A percentile compares a stretch with the other conserved stretches of the same genome.
Evolutionary conservation across 2,113 vertebrate species (phyloP).

Genomic region (Piaya cayana): DNA sequence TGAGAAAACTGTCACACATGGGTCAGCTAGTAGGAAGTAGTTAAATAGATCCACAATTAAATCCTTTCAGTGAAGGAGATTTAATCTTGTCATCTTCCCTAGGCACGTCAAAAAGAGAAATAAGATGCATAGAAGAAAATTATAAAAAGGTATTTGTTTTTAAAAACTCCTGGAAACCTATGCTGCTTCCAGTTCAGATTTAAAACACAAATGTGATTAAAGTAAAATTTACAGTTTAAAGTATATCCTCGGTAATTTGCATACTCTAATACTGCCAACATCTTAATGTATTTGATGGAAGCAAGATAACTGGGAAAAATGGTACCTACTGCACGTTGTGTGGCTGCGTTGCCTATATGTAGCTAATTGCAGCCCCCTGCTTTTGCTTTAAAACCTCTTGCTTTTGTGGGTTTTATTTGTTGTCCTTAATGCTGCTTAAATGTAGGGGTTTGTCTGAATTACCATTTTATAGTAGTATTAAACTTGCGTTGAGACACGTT

Average conservation of each 20-base stretch:
- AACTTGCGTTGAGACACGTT: constrained; percentile 12
- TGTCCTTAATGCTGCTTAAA: constrained; percentile 24
- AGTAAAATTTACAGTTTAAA: neutral
- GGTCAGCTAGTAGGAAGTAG: constrained; percentile 38
- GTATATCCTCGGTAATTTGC: neutral
- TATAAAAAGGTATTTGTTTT: neutral
- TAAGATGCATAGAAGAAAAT: neutral
- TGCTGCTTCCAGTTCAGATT: neutral
- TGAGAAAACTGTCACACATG: neutral
- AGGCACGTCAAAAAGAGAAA: constrained; percentile 3
- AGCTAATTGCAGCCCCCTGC: constrained; percentile 28
- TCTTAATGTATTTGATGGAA: neutral
- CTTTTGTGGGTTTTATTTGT: constrained; percentile 23
- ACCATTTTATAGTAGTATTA: constrained; percentile 44
- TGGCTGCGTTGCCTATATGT: neutral
- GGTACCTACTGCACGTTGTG: neutral
- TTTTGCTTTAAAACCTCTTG: neutral
- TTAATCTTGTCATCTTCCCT: constrained; percentile 30
- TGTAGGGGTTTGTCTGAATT: neutral
- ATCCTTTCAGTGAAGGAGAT: neutral
- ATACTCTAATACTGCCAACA: neutral
- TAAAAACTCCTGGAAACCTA: neutral
- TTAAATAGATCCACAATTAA: constrained; percentile 29
- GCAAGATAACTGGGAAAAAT: neutral
- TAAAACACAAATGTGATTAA: neutral